phyloP scores from a whole-genome alignment of 1,140 invertebrate species.

The Drosophila virilis region DNA sequence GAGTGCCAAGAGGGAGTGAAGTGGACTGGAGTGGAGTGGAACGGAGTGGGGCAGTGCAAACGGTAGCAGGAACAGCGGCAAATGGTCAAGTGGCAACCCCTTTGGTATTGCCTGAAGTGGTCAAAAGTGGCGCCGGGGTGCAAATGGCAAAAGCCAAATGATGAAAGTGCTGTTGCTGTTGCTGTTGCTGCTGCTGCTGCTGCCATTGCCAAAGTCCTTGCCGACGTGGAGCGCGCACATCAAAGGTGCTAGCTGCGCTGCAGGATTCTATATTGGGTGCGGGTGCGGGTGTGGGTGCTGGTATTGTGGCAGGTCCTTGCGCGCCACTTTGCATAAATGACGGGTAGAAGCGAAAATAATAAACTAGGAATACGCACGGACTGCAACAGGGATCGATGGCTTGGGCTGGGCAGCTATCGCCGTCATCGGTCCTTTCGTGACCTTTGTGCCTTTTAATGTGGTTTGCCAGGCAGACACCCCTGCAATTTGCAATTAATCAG shows the following conservation, averaged over 20 bases:
- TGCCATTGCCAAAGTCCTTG: conserved; percentile 49
- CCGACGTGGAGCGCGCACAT: conserved; percentile 63
- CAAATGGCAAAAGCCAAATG: conserved; percentile 81
- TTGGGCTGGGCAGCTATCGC: conserved; percentile 10
- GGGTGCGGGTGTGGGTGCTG: conserved; percentile 4
- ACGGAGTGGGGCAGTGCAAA: conserved; percentile 15
- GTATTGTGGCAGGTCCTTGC: conserved; percentile 38
- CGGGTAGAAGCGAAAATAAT: conserved; percentile 66
- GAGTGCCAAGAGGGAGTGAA: not conserved
- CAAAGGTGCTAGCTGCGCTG: conserved; percentile 72
- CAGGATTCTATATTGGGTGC: conserved; percentile 47
- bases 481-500: conserved; percentile 81
- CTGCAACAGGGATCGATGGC: conserved; percentile 57
- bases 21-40: not conserved
- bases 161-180: conserved; percentile 72
- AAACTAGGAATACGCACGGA: conserved; percentile 75
- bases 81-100: conserved; percentile 73
- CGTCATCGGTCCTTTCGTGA: conserved; percentile 57
- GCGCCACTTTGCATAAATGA: conserved; percentile 79
- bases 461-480: conserved; percentile 76
- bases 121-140: conserved; percentile 70
- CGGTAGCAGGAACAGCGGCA: conserved; percentile 29
- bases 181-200: conserved; percentile 31
- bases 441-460: conserved; percentile 79
- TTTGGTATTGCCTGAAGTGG: conserved; percentile 63